Evolutionary conservation across 2,888 invertebrate species (phyloP).

Genomic region (Hesperia comma): DNA sequence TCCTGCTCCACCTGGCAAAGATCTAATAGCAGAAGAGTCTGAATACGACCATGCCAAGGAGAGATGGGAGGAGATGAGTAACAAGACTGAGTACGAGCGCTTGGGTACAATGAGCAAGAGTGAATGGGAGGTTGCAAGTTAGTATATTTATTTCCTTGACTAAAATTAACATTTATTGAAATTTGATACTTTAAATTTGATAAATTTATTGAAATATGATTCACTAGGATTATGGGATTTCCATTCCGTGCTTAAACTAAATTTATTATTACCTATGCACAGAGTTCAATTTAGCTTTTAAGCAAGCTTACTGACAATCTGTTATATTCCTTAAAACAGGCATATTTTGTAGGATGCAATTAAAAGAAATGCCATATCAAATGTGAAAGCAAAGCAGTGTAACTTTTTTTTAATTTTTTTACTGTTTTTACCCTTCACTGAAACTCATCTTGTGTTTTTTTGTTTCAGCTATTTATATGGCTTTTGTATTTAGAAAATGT

Average conservation of each 20-base stretch:
- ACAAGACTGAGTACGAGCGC: constrained; percentile 63
- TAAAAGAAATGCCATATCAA: too few species aligned
- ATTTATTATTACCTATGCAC: too few species aligned
- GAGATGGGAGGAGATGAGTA: constrained; percentile 74
- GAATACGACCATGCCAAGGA: constrained; percentile 90
- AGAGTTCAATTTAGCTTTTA: too few species aligned
- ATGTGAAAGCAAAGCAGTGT: too few species aligned
- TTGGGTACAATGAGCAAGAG: constrained; percentile 93
- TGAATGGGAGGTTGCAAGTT: constrained; percentile 97
- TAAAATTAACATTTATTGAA: not conserved
- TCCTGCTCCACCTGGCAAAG: constrained; percentile 85
- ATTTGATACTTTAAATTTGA: too few species aligned
- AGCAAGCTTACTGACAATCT: too few species aligned
- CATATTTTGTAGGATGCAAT: too few species aligned
- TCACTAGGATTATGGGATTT: too few species aligned
- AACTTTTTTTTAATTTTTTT: too few species aligned
- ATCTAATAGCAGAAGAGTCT: constrained; percentile 83
- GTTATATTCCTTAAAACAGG: too few species aligned
- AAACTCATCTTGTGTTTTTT: constrained; percentile 9
- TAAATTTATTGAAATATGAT: too few species aligned
- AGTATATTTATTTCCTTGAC: constrained; percentile 63
- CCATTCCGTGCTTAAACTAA: too few species aligned
- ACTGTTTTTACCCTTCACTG: constrained; percentile 29
- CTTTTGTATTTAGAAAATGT: constrained; percentile 91
- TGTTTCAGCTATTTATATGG: constrained; percentile 88